Evolutionary conservation across 2,113 vertebrate species (phyloP).

Genomic region (Pseudonaja textilis): DNA sequence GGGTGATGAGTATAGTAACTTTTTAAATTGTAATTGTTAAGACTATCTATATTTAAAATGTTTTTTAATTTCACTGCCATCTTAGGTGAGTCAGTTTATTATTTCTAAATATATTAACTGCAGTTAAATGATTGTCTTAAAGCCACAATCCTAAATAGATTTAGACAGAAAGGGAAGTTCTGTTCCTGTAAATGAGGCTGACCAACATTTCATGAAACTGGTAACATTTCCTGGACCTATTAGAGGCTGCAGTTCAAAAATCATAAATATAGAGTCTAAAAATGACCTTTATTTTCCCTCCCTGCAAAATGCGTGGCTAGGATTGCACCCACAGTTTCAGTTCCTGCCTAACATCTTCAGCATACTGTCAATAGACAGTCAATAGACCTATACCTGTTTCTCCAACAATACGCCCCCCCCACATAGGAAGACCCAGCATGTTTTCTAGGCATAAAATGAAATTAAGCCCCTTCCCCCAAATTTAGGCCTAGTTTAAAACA

Average conservation of each 20-base stretch:
- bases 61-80: not conserved
- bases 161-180: not conserved
- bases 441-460: no score
- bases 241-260: not conserved
- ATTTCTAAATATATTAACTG: not conserved
- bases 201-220: not conserved
- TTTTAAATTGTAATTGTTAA: not conserved
- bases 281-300: not conserved
- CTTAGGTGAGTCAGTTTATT: not conserved
- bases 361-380: not conserved
- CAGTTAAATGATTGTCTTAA: not conserved
- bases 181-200: not conserved
- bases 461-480: no score
- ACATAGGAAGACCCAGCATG: no score
- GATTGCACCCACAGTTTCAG: not conserved
- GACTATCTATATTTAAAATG: not conserved
- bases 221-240: not conserved
- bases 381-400: no score
- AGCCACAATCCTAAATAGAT: not conserved
- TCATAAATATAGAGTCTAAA: not conserved
- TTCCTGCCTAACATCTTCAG: not conserved
- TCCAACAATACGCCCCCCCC: no score
- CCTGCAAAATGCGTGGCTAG: not conserved
- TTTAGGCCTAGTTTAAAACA: no score
- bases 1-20: not conserved